phyloP scores from a whole-genome alignment of 2,113 vertebrate species.

The Rallus limicola region DNA sequence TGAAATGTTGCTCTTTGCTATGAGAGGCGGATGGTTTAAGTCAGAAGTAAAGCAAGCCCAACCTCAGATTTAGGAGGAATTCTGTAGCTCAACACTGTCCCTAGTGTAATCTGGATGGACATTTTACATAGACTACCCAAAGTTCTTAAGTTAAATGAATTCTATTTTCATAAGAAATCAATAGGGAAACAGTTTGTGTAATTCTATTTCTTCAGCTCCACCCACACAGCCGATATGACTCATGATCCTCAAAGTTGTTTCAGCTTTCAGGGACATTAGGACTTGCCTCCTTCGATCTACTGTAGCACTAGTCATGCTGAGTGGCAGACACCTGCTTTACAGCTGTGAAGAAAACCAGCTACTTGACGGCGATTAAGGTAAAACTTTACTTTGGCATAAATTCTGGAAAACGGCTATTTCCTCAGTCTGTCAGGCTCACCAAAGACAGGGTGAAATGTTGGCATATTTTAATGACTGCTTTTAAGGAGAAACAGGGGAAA shows the following conservation, averaged over 20 bases:
- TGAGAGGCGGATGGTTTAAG: background rate
- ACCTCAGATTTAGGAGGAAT: background rate
- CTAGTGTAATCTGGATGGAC: background rate
- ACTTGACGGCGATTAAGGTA: background rate
- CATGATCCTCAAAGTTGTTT: background rate
- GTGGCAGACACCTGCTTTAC: background rate
- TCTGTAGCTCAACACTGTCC: background rate
- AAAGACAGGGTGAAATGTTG: background rate
- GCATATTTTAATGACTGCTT: background rate
- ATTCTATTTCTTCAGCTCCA: background rate
- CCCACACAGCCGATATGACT: background rate
- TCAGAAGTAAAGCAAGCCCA: background rate
- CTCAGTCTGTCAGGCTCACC: background rate
- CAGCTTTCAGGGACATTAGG: background rate
- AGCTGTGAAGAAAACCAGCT: constrained; percentile 2
- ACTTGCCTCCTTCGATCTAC: background rate
- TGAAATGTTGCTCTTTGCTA: background rate
- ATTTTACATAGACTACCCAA: background rate
- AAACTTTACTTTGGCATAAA: background rate
- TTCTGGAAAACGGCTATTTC: constrained; percentile 10
- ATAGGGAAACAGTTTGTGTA: background rate
- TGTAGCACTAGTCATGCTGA: background rate
- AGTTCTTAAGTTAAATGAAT: background rate
- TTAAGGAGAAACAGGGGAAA: background rate
- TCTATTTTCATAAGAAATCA: background rate